Conservation (phyloP, 1,140 invertebrate species). For the fruit fly (Drosophila melanogaster) region Release_6_plus_ISO1_MT NC_004354.4:4779001-4779500, state of each 20-base stretch:
- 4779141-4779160: slow-evolving; percentile 81
- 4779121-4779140: slow-evolving; percentile 54
- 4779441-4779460: slow-evolving; percentile 53
- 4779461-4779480: slow-evolving; percentile 25
- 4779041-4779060: slow-evolving; percentile 15
- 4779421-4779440: slow-evolving; percentile 64
- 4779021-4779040: slow-evolving; percentile 75
- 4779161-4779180: slow-evolving; percentile 61
- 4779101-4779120: slow-evolving; percentile 7
- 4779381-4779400: slow-evolving; percentile 75
- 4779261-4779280: slow-evolving; percentile 1
- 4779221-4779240: slow-evolving; percentile 28
- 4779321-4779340: background rate
- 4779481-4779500: background rate
- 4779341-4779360: slow-evolving; percentile 15
- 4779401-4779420: slow-evolving; percentile 66
- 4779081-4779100: slow-evolving; percentile 4
- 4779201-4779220: slow-evolving; percentile 82
- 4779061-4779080: too few relatives aligned
- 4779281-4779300: background rate
- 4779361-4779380: slow-evolving; percentile 71
- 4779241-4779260: background rate
- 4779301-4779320: background rate
- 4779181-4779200: slow-evolving; percentile 69
- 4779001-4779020: slow-evolving; percentile 75